Percentiles rank a stretch among this genome's conserved stretches.
Evolutionary conservation across 2,113 vertebrate genomes (phyloP).

Genomic region (Chauna torquata): DNA sequence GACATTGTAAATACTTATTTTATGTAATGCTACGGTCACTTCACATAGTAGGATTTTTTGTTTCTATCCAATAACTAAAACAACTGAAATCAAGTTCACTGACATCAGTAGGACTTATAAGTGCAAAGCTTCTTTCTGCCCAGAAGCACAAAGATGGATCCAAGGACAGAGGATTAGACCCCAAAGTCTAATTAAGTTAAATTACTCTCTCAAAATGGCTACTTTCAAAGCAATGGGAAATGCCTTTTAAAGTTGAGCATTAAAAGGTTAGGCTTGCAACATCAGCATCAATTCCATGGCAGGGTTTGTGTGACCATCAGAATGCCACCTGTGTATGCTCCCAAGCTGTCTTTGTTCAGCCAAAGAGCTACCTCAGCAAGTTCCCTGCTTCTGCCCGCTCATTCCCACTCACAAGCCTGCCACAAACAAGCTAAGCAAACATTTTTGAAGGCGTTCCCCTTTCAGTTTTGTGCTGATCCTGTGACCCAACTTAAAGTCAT

Average conservation of each 20-base stretch:
- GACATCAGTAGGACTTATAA: background rate
- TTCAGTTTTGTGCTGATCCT: background rate
- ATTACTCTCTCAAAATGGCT: too few species aligned
- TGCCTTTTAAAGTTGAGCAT: background rate
- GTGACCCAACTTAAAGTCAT: background rate
- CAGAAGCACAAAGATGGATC: background rate
- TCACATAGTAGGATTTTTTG: background rate
- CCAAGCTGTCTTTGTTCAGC: background rate
- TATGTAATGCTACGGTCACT: background rate
- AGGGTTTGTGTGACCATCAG: background rate
- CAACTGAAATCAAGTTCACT: background rate
- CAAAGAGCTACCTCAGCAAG: background rate
- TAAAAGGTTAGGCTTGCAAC: background rate
- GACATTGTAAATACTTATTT: background rate
- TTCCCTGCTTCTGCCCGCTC: background rate
- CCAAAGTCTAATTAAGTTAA: too few species aligned
- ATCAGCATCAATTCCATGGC: background rate
- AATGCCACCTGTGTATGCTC: rapidly evolving
- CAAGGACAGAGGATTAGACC: background rate
- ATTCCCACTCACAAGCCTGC: background rate
- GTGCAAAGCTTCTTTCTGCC: background rate
- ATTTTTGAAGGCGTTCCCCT: background rate
- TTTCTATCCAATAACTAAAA: background rate
- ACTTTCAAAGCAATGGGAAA: too few species aligned
- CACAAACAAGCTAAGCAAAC: background rate